Base-by-base conservation (phyloP, 2,797 vertebrate genomes). In the Anabas testudineus region DNA sequence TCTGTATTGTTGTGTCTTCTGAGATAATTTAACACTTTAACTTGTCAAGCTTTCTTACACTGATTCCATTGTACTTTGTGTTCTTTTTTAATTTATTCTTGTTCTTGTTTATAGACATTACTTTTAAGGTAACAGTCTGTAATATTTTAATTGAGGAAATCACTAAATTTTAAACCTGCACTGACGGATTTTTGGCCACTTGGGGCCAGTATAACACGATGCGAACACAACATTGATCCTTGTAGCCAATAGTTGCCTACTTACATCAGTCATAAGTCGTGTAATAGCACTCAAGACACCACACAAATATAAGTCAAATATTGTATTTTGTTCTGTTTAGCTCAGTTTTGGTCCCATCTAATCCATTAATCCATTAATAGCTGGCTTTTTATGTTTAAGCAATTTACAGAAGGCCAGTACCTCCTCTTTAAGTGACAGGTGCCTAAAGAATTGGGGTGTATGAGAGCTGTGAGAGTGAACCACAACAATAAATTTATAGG, bases 1-100 rank as follows among this genome's bases (percentile, higher is more conserved):
- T 78, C 39, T 48, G 55, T 28, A 56, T 75, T 80, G 56, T 80
- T 77, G 36, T 56, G 62, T 76, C 53, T 67, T 78, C 36, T 37
- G 26, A 62, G 49, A 71, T 74, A 53, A 66, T 82, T 46, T 57
- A 61, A 52, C 19, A 18, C 26, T 55, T 41, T 56, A 21, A 46
- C 65, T 79, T 60, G 3, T 7, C n/a, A 2, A 45, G 14, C 19
- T 19, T 59, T 9, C 19, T 68, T 5, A 30, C 2, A 37, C 48
- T 47, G 18, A 51, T 54, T 51, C 18, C 30, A 24, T 19, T 30
- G n/a, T 45, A 19, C 48, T 61, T 57, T 47, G 19, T 49, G 24
- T 54, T 32, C 7, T 37, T 45, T 58, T 30, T n/a, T 24, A 45
- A 47, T 28, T 7, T 45, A 21, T 39, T 14, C 7, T 19, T 22